Conservation (phyloP, 2,797 vertebrate species). For the Catamblyrhynchus diadema region DNA sequence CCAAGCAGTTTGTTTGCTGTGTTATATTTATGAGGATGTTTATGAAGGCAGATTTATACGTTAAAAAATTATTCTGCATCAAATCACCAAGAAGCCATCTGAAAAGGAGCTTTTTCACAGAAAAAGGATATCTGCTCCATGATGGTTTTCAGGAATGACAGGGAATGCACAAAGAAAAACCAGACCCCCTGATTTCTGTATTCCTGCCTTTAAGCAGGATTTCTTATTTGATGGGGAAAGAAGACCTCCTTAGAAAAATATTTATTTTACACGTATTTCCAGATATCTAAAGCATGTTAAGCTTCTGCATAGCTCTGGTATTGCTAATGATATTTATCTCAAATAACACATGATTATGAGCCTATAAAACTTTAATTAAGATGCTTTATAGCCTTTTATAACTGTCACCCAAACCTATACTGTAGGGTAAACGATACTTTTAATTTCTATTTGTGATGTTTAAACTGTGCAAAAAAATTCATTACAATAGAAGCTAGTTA, state of each 20-base stretch:
- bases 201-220: background rate
- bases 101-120: background rate
- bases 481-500: background rate
- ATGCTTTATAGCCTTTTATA: slow-evolving; percentile 20
- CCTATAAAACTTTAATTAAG: slow-evolving; percentile 45
- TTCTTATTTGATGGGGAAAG: background rate
- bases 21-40: background rate
- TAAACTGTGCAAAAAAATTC: background rate
- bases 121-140: background rate
- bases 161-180: background rate
- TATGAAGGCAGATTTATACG: background rate
- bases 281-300: background rate
- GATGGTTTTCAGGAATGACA: background rate
- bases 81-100: background rate
- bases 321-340: background rate
- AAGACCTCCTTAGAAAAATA: background rate
- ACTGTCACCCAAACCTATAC: background rate
- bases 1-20: background rate
- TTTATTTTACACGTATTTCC: background rate
- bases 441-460: slow-evolving; percentile 31
- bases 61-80: background rate
- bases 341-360: slow-evolving; percentile 6
- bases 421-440: slow-evolving; percentile 2
- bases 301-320: background rate
- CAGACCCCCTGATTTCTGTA: background rate